Conservation (phyloP, 2,797 vertebrate species). For the Malacoctenus gilli region DNA sequence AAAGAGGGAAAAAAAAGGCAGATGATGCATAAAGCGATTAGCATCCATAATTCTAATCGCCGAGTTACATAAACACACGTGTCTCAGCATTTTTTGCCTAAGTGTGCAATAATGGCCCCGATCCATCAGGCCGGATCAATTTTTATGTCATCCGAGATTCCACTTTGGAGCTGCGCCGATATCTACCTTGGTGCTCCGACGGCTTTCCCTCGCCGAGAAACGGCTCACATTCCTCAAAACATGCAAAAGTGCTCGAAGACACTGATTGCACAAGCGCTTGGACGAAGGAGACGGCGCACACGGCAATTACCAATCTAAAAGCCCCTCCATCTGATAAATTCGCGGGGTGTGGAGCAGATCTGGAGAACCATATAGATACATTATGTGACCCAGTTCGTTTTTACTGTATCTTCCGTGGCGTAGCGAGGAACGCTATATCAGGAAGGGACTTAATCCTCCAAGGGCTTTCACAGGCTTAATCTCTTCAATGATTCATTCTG, state of each 20-base stretch:
- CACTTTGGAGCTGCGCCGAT: constrained; percentile 16
- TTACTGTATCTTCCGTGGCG: constrained; percentile 51
- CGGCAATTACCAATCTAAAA: constrained; percentile 22
- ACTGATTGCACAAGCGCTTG: constrained; percentile 7
- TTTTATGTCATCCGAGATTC: constrained; percentile 38
- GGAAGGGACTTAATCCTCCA: constrained; percentile 73
- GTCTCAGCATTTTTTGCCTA: constrained; percentile 35
- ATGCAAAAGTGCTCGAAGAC: neutral
- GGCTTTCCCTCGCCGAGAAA: neutral
- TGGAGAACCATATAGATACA: constrained; percentile 33
- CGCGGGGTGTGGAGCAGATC: constrained; percentile 24
- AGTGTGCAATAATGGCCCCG: constrained; percentile 21
- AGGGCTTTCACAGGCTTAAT: constrained; percentile 73
- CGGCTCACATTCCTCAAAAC: neutral
- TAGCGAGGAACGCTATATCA: constrained; percentile 55
- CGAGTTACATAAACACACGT: constrained; percentile 24
- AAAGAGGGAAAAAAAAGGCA: constrained; percentile 23
- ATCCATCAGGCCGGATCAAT: constrained; percentile 41
- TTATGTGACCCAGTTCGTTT: constrained; percentile 63
- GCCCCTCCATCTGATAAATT: constrained; percentile 46
- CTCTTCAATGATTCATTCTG: constrained; percentile 76
- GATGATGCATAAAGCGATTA: constrained; percentile 29
- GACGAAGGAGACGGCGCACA: neutral
- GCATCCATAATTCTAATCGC: constrained; percentile 28
- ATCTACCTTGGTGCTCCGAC: constrained; percentile 6